Base-by-base conservation (phyloP, 1,140 invertebrate genomes). In the Apis cerana region DNA sequence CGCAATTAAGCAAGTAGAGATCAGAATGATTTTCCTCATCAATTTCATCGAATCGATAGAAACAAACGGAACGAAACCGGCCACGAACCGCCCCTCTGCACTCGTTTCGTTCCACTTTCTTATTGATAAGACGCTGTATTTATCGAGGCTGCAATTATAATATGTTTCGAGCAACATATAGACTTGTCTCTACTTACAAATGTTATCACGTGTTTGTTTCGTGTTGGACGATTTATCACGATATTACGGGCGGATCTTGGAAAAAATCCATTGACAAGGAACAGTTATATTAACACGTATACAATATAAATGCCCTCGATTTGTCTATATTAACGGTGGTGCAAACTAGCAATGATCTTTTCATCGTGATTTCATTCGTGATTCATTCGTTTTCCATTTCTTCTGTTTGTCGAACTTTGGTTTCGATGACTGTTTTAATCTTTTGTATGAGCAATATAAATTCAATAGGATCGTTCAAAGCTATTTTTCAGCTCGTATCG, bases 151-250 rank as follows among this genome's bases (percentile, higher is more conserved):
- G 58, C 27, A 79, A 61, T 70, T 80, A 71, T 58, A 23, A 80
- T 80, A 70, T 33, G 54, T 69, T 80, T 71, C 50, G 13, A 58
- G 68, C 59, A 71, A 71, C 67, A 62, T 59, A 80, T 52, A 79
- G 43, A 70, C 76, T 61, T 15, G 76, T 59, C 77, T 21, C 5
- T 62, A 2, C 68, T 61, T 71, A 54, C 76, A 17, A 80, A 62
- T 71, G 77, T 80, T 80, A 80, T 80, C 77, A 21, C 68, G 12
- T 15, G 62, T 15, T 17, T 8, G 59, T 50, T 21, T 43, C 33
- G 33, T 43, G 67, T 54, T 54, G 5, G 67, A 5, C 48, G 58
- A 80, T 80, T 71, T 80, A 80, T 80, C 59, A 71, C 58, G 5
- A 50, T 48, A 52, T 7, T 10, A 48, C 21, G 62, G 15, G 43